These are phyloP conservation scores for Pachyramphus minor DNA, from an alignment of 2,113 vertebrate genomes.

Conservation along the genomic window DNA sequence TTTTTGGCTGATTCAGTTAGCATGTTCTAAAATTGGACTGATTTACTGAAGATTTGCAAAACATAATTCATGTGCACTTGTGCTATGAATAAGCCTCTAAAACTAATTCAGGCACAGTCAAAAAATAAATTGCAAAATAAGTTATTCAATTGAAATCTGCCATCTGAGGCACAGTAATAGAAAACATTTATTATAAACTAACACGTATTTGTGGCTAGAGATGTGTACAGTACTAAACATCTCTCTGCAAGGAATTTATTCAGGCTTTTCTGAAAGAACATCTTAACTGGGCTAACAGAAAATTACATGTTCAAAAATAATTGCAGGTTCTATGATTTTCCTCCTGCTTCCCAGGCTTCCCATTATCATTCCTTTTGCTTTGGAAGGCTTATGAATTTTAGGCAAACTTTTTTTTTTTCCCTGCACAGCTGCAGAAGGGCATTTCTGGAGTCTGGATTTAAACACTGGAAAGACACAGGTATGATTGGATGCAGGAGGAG, in stretches of 20 bases:
- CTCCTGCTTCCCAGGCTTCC: slow-evolving; percentile 4
- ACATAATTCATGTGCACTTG: slow-evolving; percentile 42
- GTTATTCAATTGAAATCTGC: slow-evolving; percentile 61
- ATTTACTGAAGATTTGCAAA: slow-evolving; percentile 43
- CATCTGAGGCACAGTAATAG: slow-evolving; percentile 46
- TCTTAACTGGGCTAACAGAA: slow-evolving; percentile 62
- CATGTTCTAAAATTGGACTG: slow-evolving; percentile 40
- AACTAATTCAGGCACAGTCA: slow-evolving; percentile 45
- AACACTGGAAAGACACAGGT: background rate
- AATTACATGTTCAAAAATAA: slow-evolving; percentile 64
- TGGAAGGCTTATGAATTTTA: slow-evolving; percentile 9
- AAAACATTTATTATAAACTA: slow-evolving; percentile 60
- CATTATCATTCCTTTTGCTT: background rate
- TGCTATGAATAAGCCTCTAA: slow-evolving; percentile 42
- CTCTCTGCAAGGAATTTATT: slow-evolving; percentile 49
- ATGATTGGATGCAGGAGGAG: background rate
- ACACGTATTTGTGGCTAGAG: slow-evolving; percentile 40
- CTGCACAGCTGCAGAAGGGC: slow-evolving; percentile 9
- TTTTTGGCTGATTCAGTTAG: slow-evolving; percentile 24
- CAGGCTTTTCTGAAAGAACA: slow-evolving; percentile 44
- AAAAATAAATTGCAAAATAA: slow-evolving; percentile 64
- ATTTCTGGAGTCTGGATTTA: background rate
- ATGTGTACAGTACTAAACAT: slow-evolving; percentile 54
- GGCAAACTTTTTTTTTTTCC: background rate
- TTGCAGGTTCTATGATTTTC: slow-evolving; percentile 55